A percentile compares a stretch with the other conserved stretches of the same genome.
Conservation (phyloP, 2,888 invertebrate genomes). For the Pardosa pseudoannulata region DNA sequence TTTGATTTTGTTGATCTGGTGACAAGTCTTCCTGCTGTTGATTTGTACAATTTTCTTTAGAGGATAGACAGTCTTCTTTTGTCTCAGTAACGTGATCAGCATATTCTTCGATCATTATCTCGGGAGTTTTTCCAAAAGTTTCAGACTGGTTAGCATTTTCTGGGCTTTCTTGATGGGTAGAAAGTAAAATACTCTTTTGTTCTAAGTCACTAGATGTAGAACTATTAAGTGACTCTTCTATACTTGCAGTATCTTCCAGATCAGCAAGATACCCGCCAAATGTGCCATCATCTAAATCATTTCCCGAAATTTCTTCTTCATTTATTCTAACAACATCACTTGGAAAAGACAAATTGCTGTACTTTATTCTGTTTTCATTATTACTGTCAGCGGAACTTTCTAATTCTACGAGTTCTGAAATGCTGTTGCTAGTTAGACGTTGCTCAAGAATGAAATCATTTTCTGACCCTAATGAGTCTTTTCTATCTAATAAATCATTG, state of each 20-base stretch:
- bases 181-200: not conserved
- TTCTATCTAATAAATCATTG: slow-evolving; percentile 1
- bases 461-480: slow-evolving; percentile 9
- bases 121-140: too few relatives aligned
- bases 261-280: not conserved
- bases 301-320: not conserved
- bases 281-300: not conserved
- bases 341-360: not conserved
- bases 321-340: not conserved
- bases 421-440: not conserved
- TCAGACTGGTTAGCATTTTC: too few relatives aligned
- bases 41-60: too few relatives aligned
- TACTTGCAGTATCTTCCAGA: not conserved
- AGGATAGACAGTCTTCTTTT: too few relatives aligned
- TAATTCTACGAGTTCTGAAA: slow-evolving; percentile 36
- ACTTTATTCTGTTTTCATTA: not conserved
- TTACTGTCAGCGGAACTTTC: not conserved
- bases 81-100: too few relatives aligned
- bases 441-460: slow-evolving; percentile 9
- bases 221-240: not conserved
- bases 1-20: too few relatives aligned
- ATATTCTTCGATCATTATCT: too few relatives aligned
- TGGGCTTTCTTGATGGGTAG: too few relatives aligned
- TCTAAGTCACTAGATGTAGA: not conserved
- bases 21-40: too few relatives aligned